phyloP scores from a whole-genome alignment of 2,888 invertebrate species.

The Lissocephala sabroskyi region DNA sequence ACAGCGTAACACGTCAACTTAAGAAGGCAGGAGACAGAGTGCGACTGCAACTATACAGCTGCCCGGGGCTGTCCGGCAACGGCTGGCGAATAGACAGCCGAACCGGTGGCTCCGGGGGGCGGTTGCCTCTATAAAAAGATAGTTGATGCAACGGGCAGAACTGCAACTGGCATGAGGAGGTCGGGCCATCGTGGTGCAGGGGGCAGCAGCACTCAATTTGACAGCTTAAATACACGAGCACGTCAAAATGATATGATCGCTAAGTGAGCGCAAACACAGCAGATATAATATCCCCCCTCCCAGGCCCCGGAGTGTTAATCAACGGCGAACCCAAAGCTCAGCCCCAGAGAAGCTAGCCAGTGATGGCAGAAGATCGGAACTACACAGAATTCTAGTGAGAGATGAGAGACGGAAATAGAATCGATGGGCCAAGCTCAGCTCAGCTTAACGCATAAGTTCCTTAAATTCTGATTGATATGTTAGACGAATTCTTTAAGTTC shows the following conservation, averaged over 20 bases:
- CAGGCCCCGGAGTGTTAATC: too few species aligned
- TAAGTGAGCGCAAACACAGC: constrained; percentile 54
- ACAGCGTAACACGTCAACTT: constrained; percentile 66
- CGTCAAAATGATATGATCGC: constrained; percentile 64
- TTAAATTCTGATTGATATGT: too few species aligned
- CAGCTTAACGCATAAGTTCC: too few species aligned
- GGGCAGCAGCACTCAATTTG: constrained; percentile 60
- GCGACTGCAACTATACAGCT: constrained; percentile 1
- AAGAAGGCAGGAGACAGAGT: constrained; percentile 45
- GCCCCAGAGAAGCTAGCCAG: too few species aligned
- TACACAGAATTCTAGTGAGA: too few species aligned
- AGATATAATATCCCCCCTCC: constrained; percentile 28
- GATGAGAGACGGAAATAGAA: too few species aligned
- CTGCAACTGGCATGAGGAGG: not conserved
- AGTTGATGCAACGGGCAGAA: constrained; percentile 27
- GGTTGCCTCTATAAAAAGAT: constrained; percentile 38
- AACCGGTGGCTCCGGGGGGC: not conserved
- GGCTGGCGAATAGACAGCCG: constrained; percentile 22
- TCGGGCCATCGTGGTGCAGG: constrained; percentile 17
- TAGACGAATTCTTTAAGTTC: too few species aligned
- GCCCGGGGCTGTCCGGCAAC: not conserved
- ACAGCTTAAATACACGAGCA: constrained; percentile 65
- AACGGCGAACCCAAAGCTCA: constrained; percentile 32
- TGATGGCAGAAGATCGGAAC: too few species aligned
- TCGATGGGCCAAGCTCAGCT: too few species aligned